A percentile compares a stretch with the other conserved stretches of the same genome.
These are phyloP conservation scores for Enteromius viviparus DNA, from an alignment of 2,797 vertebrate species.

Conservation along the genomic window DNA sequence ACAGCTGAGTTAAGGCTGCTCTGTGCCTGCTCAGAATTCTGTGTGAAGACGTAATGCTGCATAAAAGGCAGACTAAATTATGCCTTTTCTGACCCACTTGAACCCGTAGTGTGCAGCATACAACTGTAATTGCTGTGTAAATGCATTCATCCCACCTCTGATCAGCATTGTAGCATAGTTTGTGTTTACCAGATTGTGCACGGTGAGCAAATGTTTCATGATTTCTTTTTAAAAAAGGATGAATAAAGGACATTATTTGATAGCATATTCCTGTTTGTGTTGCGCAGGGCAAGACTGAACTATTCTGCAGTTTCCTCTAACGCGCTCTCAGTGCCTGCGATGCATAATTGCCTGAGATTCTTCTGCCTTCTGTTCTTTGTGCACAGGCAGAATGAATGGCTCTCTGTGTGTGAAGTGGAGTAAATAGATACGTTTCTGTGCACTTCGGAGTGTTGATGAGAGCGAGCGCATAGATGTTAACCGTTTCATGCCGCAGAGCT, in stretches of 20 bases:
- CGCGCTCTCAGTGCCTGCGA: slow-evolving; percentile 26
- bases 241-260: slow-evolving; percentile 29
- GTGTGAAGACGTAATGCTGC: neutral
- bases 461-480: slow-evolving; percentile 36
- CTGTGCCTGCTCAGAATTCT: neutral
- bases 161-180: neutral
- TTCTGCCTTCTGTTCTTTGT: slow-evolving; percentile 53
- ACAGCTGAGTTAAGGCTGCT: neutral
- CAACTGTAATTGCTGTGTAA: neutral
- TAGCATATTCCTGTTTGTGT: slow-evolving; percentile 12
- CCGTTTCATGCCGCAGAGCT: slow-evolving; percentile 5
- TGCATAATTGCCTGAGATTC: slow-evolving; percentile 42
- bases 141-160: neutral
- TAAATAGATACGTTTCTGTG: slow-evolving; percentile 46
- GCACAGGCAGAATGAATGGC: slow-evolving; percentile 52
- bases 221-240: neutral
- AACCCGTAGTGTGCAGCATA: neutral
- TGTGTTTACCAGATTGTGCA: neutral
- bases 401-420: slow-evolving; percentile 48
- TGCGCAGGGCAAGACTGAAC: slow-evolving; percentile 29
- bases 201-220: neutral
- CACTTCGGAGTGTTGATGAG: slow-evolving; percentile 24
- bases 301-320: slow-evolving; percentile 26
- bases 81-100: neutral
- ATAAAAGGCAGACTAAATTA: neutral